Base-by-base conservation (phyloP, 2,888 invertebrate species). In the Xanthia togata region DNA sequence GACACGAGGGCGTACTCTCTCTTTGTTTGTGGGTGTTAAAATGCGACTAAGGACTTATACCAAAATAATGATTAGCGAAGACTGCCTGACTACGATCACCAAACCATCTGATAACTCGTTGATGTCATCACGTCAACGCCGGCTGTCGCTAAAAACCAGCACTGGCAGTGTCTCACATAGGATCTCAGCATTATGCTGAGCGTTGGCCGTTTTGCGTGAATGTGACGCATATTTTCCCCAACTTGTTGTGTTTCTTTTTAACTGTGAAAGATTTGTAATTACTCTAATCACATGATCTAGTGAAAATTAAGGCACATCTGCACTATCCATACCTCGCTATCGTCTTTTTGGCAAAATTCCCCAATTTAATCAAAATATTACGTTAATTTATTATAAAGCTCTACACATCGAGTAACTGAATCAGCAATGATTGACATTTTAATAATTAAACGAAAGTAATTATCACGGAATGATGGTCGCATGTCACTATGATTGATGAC, bases 401-500 rank as follows among this genome's bases (percentile, higher is more conserved):
- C 9, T 8, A 65, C n/a, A 59, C 35, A 74, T 67, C 35, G 44
- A 63, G 41, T 62, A 60, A 63, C 69, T 44, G 71, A 86, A 81
- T 81, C 84, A 76, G 73, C 65, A 71, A 74, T 79, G 77, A 81
- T 88, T 86, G 86, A 86, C 81, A 78, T 86, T 83, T 81, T 83
- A 81, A 86, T 86, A 79, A 86, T 81, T 81, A 80, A 79, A 76
- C 70, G 73, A 76, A 86, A 76, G 81, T 74, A 76, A 86, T 75
- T 77, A 81, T 78, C 70, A 70, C 31, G 76, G 79, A 85, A 84
- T 82, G 75, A 85, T 47, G 74, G 78, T 82, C 35, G 83, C 87
- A 77, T 83, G 87, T 62, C 79, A 73, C 31, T 44, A 57, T 89
- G 89, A 89, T 90, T 75, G 81, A 89, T 89, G 84, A 76, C 55